These are phyloP conservation scores for Micromussa lordhowensis DNA, from an alignment of 92 coral and sea anemone genomes.

Conservation along the genomic window DNA sequence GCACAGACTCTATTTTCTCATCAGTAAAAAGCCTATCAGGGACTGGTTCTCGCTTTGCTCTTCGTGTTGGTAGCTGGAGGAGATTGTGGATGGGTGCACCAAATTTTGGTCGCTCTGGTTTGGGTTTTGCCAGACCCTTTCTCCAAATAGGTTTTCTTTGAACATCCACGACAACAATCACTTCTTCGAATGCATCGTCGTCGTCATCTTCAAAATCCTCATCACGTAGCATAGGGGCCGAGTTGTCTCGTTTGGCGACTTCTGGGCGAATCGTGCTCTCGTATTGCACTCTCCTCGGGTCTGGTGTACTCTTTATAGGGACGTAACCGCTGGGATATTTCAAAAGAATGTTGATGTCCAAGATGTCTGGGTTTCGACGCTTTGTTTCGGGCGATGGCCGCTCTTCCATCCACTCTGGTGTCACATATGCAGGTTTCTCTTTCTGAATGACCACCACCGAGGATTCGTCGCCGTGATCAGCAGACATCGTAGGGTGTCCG, in stretches of 20 bases:
- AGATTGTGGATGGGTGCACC: constrained; percentile 28
- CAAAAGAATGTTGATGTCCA: background rate
- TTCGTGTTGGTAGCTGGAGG: constrained; percentile 2
- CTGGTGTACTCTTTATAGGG: background rate
- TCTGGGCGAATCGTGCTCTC: constrained; percentile 24
- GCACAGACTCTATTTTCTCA: constrained; percentile 32
- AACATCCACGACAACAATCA: constrained; percentile 23
- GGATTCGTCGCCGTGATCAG: constrained; percentile 8
- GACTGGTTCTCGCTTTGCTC: constrained; percentile 10
- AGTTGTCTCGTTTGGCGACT: constrained; percentile 27
- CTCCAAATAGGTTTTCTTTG: constrained; percentile 25
- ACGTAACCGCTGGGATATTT: constrained; percentile 19
- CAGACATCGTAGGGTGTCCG: constrained; percentile 8
- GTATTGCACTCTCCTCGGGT: background rate
- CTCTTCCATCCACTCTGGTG: constrained; percentile 23
- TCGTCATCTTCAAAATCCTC: constrained; percentile 41
- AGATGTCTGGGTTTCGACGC: background rate
- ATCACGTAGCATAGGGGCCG: background rate
- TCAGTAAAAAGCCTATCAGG: background rate
- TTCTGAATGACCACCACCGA: constrained; percentile 9
- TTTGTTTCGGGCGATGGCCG: background rate
- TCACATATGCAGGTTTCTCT: background rate
- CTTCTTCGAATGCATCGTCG: constrained; percentile 50
- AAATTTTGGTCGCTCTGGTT: constrained; percentile 21
- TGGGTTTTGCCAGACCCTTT: constrained; percentile 30